Evolutionary conservation across 2,888 invertebrate species (phyloP), one percentile per base, ranked within the genome.

Genomic region (Coleophora deauratella): DNA sequence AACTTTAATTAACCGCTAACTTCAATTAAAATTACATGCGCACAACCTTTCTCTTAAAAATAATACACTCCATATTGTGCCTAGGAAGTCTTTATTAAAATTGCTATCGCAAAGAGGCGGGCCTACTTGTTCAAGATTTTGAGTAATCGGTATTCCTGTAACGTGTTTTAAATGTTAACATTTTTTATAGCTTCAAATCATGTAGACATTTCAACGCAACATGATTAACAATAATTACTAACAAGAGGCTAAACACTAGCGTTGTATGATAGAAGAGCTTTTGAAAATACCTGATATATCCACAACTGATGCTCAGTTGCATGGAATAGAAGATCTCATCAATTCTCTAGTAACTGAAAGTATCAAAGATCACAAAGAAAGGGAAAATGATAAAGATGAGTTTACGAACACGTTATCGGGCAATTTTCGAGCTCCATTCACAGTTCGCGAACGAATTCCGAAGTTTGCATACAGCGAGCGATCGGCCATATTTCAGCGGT

Each of bases 1-100:
- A 72, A 69, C 57, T 77, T 77, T 80, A 80, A 81, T 82, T 79
- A 79, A 82, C 79, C 61, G 66, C 65, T 69, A 72, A 68, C 72
- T 78, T 78, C 72, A 78, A 81, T 81, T 81, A 78, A 75, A 66
- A 55, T 62, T 69, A 72, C 72, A 72, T 56, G 67, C 57, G 54
- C 21, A 49, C 60, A 52, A 55, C 55, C 57, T 57, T 70, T 71
- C 69, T 66, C 68, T 72, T 65, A 73, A 72, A 73, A 75, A 78
- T 69, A 72, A 75, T 65, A 68, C 62, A 51, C 67, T 64, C 67
- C 62, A 63, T 21, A 63, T 57, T 66, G 67, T 67, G 76, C 56
- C 76, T 82, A 84, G 82, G 82, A 84, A 84, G 78, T 81, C 78
- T 84, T 82, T 79, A 84, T 81, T 81, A 75, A 81, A 73, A 81